Evolutionary conservation across 2,888 invertebrate species (phyloP).

Genomic region (Pimpla rufipes): DNA sequence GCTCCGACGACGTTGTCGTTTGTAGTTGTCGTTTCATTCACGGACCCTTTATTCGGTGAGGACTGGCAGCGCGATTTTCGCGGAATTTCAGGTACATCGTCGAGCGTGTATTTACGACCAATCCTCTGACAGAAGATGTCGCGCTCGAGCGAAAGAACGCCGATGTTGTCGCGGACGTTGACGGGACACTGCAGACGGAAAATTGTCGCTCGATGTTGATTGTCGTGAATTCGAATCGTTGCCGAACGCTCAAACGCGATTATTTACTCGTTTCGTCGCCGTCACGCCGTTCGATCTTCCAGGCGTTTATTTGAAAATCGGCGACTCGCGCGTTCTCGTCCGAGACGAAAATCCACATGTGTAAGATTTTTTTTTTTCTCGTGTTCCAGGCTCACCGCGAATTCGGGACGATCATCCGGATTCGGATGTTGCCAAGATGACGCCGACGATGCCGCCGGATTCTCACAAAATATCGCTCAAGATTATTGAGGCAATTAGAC

Average conservation of each 20-base stretch:
- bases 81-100: constrained; percentile 71
- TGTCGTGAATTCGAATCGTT: not conserved
- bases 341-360: no score
- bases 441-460: constrained; percentile 81
- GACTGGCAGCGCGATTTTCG: constrained; percentile 72
- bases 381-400: constrained; percentile 20
- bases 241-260: not conserved
- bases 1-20: constrained; percentile 69
- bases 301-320: not conserved
- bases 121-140: constrained; percentile 53
- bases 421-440: constrained; percentile 69
- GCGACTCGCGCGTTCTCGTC: not conserved
- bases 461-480: constrained; percentile 82
- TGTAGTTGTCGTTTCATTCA: constrained; percentile 75
- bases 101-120: constrained; percentile 67
- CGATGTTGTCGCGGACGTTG: not conserved
- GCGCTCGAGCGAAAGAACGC: constrained; percentile 4
- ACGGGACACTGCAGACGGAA: not conserved
- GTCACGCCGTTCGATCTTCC: not conserved
- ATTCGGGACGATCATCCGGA: not conserved
- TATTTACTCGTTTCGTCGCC: constrained; percentile 7
- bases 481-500: constrained; percentile 82
- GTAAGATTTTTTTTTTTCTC: not conserved
- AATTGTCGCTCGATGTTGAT: constrained; percentile 6
- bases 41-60: constrained; percentile 73